Conservation (phyloP, 2,888 invertebrate species). For the Sceliomorpha sp. region DNA sequence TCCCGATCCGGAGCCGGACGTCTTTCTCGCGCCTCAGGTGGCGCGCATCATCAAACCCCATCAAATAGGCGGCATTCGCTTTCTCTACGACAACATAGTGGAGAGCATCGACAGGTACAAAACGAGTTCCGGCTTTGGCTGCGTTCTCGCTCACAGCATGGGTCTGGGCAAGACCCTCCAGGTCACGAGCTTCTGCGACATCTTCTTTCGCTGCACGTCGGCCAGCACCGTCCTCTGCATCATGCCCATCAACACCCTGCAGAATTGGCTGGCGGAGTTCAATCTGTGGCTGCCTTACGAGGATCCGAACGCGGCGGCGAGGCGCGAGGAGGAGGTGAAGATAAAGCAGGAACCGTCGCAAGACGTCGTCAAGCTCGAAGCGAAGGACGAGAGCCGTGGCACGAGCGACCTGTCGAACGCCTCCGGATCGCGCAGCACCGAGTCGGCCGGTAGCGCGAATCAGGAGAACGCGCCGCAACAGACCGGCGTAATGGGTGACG, state of each 20-base stretch:
- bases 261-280: conserved; percentile 98
- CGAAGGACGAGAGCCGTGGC: conserved; percentile 66
- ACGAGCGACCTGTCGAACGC: too few species aligned
- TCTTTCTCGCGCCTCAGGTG: conserved; percentile 95
- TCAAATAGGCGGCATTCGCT: conserved; percentile 97
- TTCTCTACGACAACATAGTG: conserved; percentile 97
- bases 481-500: too few species aligned
- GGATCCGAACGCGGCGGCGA: conserved; percentile 76
- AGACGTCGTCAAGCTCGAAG: too few species aligned
- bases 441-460: too few species aligned
- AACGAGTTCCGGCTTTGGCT: conserved; percentile 92
- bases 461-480: too few species aligned
- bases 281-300: conserved; percentile 97
- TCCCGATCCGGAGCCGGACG: conserved; percentile 93
- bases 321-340: too few species aligned
- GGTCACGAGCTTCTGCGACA: conserved; percentile 97
- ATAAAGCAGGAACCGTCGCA: conserved; percentile 37
- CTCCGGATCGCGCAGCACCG: too few species aligned
- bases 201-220: conserved; percentile 93
- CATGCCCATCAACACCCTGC: conserved; percentile 99
- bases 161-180: conserved; percentile 99
- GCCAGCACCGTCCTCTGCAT: conserved; percentile 96
- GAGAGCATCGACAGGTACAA: conserved; percentile 93
- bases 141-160: conserved; percentile 99
- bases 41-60: conserved; percentile 96